phyloP scores from a whole-genome alignment of 2,888 invertebrate genomes.

The Dione vanillae region DNA sequence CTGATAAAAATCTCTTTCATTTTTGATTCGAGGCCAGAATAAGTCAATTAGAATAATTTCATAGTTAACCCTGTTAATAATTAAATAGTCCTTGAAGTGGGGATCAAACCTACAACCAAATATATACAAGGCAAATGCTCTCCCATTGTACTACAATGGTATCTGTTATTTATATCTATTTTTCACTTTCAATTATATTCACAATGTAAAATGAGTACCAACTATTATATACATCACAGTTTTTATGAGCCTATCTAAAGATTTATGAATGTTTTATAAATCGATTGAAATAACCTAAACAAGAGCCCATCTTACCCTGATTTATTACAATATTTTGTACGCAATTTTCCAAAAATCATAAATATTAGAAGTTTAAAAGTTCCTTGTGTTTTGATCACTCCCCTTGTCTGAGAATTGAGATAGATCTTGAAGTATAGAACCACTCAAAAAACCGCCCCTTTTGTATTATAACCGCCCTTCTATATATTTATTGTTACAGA shows the following conservation, averaged over 20 bases:
- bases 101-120: no score
- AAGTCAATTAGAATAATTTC: no score
- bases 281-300: constrained; percentile 30
- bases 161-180: no score
- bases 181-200: no score
- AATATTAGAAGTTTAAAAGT: constrained; percentile 47
- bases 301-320: constrained; percentile 18
- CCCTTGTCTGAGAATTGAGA: constrained; percentile 75
- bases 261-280: background rate
- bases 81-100: no score
- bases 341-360: constrained; percentile 44
- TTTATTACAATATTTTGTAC: constrained; percentile 27
- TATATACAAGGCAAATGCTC: no score
- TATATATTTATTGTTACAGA: constrained; percentile 79
- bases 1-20: no score
- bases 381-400: constrained; percentile 78
- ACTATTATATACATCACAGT: background rate
- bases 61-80: no score
- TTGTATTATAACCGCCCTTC: constrained; percentile 79
- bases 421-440: constrained; percentile 54
- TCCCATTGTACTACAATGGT: no score
- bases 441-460: constrained; percentile 68
- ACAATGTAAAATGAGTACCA: no score
- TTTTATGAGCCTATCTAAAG: background rate
- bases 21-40: no score